Conservation (phyloP, 2,797 vertebrate genomes). For the Luscinia luscinia region DNA sequence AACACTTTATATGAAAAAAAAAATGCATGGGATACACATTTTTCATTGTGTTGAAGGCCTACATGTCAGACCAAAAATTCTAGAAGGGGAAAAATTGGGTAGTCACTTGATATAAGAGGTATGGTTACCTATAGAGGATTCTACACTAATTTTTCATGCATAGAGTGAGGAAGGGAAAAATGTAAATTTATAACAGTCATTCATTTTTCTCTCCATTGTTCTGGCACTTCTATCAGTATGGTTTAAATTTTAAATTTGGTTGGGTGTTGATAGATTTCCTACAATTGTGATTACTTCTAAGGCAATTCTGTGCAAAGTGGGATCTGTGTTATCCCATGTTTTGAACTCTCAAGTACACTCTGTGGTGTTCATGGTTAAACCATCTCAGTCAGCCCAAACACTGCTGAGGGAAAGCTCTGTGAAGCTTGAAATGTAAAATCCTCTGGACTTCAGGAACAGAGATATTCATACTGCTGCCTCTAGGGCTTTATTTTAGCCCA, state of each 20-base stretch:
- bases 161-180: not conserved
- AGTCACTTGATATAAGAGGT: not conserved
- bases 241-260: not conserved
- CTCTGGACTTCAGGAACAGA: not conserved
- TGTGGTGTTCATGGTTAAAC: not conserved
- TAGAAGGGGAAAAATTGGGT: not conserved
- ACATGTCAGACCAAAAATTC: not conserved
- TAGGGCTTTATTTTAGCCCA: not conserved
- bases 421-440: not conserved
- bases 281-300: not conserved
- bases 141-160: not conserved
- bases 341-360: accelerated
- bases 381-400: not conserved
- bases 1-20: not conserved
- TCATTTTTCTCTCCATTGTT: not conserved
- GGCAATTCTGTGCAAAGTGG: not conserved
- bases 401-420: not conserved
- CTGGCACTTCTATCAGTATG: not conserved
- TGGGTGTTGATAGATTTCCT: not conserved
- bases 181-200: not conserved
- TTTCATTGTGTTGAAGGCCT: not conserved
- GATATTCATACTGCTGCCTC: not conserved
- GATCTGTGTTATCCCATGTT: not conserved
- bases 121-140: not conserved
- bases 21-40: not conserved